A percentile compares a stretch with the other conserved stretches of the same genome.
These are phyloP conservation scores for Manduca sexta DNA, from an alignment of 1,140 invertebrate species.

Conservation along the genomic window DNA sequence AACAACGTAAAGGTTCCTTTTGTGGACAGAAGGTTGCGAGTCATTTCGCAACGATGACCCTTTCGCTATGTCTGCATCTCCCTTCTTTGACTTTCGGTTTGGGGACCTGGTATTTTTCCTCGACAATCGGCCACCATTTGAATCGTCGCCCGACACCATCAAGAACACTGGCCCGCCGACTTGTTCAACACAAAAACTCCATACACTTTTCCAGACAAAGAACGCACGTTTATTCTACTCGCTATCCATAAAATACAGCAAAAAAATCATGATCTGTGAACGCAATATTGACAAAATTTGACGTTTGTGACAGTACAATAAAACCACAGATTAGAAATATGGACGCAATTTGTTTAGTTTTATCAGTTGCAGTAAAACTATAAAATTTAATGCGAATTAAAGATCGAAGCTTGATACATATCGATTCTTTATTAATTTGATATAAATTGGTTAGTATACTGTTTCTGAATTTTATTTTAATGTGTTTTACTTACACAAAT, in stretches of 20 bases:
- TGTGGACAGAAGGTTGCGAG: slow-evolving; percentile 83
- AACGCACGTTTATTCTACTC: slow-evolving; percentile 52
- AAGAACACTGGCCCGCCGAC: slow-evolving; percentile 57
- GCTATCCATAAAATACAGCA: slow-evolving; percentile 49
- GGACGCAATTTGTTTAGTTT: too few species aligned
- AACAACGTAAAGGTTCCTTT: slow-evolving; percentile 88
- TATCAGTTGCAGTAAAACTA: too few species aligned
- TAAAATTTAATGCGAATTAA: too few species aligned
- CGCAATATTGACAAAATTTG: slow-evolving; percentile 55
- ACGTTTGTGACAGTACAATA: slow-evolving; percentile 20
- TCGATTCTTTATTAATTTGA: too few species aligned
- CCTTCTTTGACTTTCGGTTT: slow-evolving; percentile 69
- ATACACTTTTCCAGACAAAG: slow-evolving; percentile 59
- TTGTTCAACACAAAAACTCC: slow-evolving; percentile 55
- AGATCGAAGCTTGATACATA: too few species aligned
- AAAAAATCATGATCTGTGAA: slow-evolving; percentile 41
- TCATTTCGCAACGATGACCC: slow-evolving; percentile 69
- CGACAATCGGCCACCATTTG: slow-evolving; percentile 71
- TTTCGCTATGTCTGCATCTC: slow-evolving; percentile 71
- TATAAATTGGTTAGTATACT: too few species aligned
- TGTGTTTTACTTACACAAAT: too few species aligned
- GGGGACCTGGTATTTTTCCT: slow-evolving; percentile 70
- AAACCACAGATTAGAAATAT: too few species aligned
- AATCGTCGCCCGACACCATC: slow-evolving; percentile 73
- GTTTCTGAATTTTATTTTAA: too few species aligned